Evolutionary conservation across 2,797 vertebrate species (phyloP).

Genomic region (Furcifer pardalis): DNA sequence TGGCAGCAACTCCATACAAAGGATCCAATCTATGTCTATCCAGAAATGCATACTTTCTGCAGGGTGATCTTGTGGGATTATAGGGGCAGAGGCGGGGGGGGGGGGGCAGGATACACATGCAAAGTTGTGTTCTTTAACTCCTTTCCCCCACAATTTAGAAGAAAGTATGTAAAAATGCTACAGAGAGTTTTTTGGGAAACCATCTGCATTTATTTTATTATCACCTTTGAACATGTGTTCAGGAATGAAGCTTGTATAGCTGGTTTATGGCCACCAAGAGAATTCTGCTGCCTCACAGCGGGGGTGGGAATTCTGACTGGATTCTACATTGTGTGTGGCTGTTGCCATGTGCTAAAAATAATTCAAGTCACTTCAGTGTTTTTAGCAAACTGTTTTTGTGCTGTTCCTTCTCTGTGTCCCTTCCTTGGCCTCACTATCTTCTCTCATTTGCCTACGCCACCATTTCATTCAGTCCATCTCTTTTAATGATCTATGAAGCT

Average conservation of each 20-base stretch:
- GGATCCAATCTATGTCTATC: not conserved
- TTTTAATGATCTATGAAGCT: not conserved
- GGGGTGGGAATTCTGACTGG: slow-evolving; percentile 30
- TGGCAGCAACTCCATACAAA: not conserved
- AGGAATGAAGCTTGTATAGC: slow-evolving; percentile 67
- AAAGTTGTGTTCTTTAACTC: slow-evolving; percentile 43
- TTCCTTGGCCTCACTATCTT: not conserved
- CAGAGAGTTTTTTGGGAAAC: slow-evolving; percentile 62
- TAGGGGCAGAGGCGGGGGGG: too few species aligned
- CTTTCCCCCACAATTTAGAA: slow-evolving; percentile 35
- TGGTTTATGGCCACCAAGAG: slow-evolving; percentile 70
- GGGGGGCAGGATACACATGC: too few species aligned
- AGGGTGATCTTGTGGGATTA: slow-evolving; percentile 44
- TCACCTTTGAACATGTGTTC: slow-evolving; percentile 73
- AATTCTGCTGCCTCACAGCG: slow-evolving; percentile 61
- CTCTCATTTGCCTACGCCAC: not conserved
- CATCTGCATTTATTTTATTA: slow-evolving; percentile 71
- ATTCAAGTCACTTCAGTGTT: slow-evolving; percentile 26
- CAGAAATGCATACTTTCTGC: slow-evolving; percentile 50
- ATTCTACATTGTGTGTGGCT: slow-evolving; percentile 16
- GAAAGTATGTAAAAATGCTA: slow-evolving; percentile 56
- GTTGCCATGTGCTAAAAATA: slow-evolving; percentile 28
- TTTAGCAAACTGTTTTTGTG: slow-evolving; percentile 4
- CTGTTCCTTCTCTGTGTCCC: not conserved
- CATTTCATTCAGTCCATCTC: not conserved